Evolutionary conservation across 64 coral and sea anemone species (phyloP), one percentile per base, ranked within the genome.

Genomic region (Hydrozoanthus tunicans): DNA sequence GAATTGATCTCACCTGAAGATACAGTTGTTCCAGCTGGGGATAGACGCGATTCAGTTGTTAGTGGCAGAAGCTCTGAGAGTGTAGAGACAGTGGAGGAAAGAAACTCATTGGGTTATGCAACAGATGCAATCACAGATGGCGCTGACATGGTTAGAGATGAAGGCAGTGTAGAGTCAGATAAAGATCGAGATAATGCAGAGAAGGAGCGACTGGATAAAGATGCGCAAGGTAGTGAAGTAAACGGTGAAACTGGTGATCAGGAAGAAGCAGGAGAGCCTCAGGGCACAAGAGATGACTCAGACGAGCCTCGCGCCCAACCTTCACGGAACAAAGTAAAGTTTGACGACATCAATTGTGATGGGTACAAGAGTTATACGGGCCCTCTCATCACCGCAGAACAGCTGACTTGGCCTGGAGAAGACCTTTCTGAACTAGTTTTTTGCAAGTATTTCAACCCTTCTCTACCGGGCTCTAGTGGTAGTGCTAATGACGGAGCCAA

Each of bases 361-460:
- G 77, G 86, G 23, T 89, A 90, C 23, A 79, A 86, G 11, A 80
- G 62, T 5, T 96, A 99, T 79, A 79, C 56, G 43, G 97, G 92
- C 80, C 94, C 97, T 3, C 27, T 99, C 1, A 99, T 99, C 12
- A 90, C 92, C 4, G 74, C 83, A 17, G 92, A 94, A 23, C 97
- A 99, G 73, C 86, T 99, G 55, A 79, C 92, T 13, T 27, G 91
- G 8, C 92, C 92, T 0, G 94, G 94, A 9, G 97, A 99, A 74
- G 90, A 99, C 61, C 79, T 99, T 6, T 92, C 97, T 51, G 92
- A 96, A 54, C 79, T 99, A 6, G 63, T 96, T 24, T 99, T 99
- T 77, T 93, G 92, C 43, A 95, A 95, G 20, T 94, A 99, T 69
- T 99, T 94, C 53, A 96, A 69, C 61, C 83, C 90, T 7, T 92